A percentile compares a stretch with the other conserved stretches of the same genome.
Evolutionary conservation across 2,888 invertebrate genomes (phyloP).

Genomic region (Tetrapedia diversipes): DNA sequence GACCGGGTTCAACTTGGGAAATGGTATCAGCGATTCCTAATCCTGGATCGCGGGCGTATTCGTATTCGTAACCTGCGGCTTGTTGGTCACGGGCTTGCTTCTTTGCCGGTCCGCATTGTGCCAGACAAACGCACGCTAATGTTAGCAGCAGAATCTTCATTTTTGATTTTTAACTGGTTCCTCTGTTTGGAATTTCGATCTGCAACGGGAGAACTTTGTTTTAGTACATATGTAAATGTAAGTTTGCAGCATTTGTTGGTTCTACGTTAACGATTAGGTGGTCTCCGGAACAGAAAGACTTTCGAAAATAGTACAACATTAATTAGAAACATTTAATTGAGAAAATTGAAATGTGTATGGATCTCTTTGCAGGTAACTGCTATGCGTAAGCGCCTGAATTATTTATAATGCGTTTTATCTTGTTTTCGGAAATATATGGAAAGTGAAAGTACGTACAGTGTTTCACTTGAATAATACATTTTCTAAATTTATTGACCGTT

Average conservation of each 20-base stretch:
- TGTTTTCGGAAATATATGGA: too few species aligned
- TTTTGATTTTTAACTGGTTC: background rate
- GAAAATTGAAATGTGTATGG: too few species aligned
- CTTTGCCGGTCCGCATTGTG: slow-evolving; percentile 48
- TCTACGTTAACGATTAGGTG: too few species aligned
- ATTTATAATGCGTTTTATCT: too few species aligned
- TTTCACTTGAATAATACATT: background rate
- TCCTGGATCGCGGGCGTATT: slow-evolving; percentile 53
- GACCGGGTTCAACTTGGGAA: slow-evolving; percentile 59
- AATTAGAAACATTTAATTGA: too few species aligned
- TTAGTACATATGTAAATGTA: too few species aligned
- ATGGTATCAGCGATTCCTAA: slow-evolving; percentile 35
- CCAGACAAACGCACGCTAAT: slow-evolving; percentile 48
- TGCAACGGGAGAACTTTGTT: slow-evolving; percentile 3
- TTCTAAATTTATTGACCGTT: background rate
- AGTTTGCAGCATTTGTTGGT: too few species aligned
- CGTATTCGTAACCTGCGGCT: slow-evolving; percentile 66
- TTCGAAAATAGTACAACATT: too few species aligned
- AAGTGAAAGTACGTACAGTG: background rate
- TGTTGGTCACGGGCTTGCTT: slow-evolving; percentile 60
- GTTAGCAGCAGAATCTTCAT: slow-evolving; percentile 58
- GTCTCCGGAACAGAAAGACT: too few species aligned
- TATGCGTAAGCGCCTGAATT: too few species aligned
- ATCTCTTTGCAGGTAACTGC: too few species aligned
- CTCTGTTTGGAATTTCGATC: background rate